These are phyloP conservation scores for Alosa alosa DNA, from an alignment of 2,113 vertebrate species.

Conservation along the genomic window DNA sequence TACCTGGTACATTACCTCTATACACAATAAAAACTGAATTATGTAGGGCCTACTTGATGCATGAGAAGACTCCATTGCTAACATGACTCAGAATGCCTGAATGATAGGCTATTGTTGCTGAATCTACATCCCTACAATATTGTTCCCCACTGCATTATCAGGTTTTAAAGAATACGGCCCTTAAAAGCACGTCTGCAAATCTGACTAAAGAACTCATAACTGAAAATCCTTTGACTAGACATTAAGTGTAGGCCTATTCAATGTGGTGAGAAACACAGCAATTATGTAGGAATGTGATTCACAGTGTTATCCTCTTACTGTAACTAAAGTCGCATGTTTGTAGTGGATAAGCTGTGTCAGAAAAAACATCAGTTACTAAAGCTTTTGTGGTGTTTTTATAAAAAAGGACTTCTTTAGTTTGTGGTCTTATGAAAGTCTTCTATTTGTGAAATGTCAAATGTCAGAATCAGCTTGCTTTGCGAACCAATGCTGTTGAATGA, in stretches of 20 bases:
- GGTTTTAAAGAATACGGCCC: background rate
- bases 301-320: constrained; percentile 43
- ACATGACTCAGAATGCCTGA: no score
- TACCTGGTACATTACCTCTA: no score
- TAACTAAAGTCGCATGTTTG: constrained; percentile 16
- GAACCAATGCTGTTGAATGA: no score
- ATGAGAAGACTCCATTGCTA: no score
- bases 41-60: no score
- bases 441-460: no score
- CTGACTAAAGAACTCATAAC: background rate
- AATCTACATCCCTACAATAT: no score
- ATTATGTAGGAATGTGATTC: constrained; percentile 45
- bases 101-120: no score
- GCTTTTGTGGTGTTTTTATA: background rate
- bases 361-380: background rate
- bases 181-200: background rate
- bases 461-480: no score
- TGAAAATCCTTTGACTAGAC: background rate
- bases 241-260: background rate
- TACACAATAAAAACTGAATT: no score
- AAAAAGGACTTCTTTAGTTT: no score
- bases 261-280: background rate
- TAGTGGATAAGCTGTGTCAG: constrained; percentile 24
- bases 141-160: background rate
- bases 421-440: no score